These are phyloP conservation scores for Syndactyla subalaris DNA, from an alignment of 2,797 vertebrate genomes.

Conservation along the genomic window DNA sequence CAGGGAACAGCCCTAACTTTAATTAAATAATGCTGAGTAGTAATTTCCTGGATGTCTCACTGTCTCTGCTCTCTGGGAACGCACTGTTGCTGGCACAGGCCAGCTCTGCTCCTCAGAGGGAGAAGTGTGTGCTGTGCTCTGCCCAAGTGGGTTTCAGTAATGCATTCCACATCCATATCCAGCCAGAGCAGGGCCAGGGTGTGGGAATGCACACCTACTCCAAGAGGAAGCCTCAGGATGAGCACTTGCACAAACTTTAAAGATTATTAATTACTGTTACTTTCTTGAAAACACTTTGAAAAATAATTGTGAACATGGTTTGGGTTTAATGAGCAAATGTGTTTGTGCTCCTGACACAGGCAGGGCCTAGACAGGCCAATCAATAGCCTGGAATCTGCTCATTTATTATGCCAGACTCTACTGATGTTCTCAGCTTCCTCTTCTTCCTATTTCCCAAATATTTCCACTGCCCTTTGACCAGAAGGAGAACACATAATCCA, in stretches of 20 bases:
- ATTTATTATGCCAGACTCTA: neutral
- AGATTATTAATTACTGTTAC: neutral
- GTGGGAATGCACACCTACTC: neutral
- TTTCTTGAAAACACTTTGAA: neutral
- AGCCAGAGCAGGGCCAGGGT: neutral
- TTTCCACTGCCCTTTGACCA: neutral
- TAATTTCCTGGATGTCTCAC: neutral
- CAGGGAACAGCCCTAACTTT: neutral
- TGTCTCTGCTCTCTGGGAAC: neutral
- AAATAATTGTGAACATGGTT: neutral
- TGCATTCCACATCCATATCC: neutral
- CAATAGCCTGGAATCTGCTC: neutral
- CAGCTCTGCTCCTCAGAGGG: neutral
- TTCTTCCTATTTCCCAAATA: neutral
- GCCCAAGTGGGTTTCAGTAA: slow-evolving; percentile 9
- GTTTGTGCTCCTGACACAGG: neutral
- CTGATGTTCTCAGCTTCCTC: neutral
- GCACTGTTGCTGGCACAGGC: neutral
- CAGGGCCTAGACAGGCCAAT: neutral
- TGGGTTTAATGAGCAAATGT: neutral
- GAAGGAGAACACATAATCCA: neutral
- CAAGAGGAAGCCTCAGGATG: neutral
- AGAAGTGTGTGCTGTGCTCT: neutral
- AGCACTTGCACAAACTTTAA: neutral
- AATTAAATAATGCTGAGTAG: neutral